Conservation (phyloP, 1,140 invertebrate genomes). For the Aphidius ervi region DNA sequence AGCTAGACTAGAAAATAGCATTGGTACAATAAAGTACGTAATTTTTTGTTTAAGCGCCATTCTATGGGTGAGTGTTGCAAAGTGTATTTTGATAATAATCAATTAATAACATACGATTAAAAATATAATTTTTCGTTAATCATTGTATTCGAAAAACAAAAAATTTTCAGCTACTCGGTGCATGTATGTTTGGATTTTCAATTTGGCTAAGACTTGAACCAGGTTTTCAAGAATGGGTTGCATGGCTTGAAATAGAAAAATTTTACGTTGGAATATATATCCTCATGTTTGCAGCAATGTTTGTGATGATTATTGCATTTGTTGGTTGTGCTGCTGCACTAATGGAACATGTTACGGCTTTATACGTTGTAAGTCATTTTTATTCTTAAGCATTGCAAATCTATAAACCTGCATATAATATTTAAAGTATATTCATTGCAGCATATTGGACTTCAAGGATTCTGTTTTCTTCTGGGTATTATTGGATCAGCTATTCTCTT, state of each 20-base stretch:
- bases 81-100: no score
- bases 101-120: no score
- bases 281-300: constrained; percentile 64
- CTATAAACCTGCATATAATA: not conserved
- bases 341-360: constrained; percentile 61
- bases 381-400: not conserved
- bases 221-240: constrained; percentile 75
- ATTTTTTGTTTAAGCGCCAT: constrained; percentile 68
- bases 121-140: no score
- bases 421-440: constrained; percentile 44
- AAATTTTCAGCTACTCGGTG: constrained; percentile 63
- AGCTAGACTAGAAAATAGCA: constrained; percentile 60
- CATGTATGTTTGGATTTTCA: constrained; percentile 69
- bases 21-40: constrained; percentile 66
- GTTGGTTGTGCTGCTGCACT: constrained; percentile 70
- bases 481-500: constrained; percentile 73
- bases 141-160: not conserved
- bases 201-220: constrained; percentile 77
- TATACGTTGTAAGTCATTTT: constrained; percentile 59
- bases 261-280: constrained; percentile 81
- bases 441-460: constrained; percentile 66
- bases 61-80: constrained; percentile 59
- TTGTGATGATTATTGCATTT: constrained; percentile 70
- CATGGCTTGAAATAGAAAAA: constrained; percentile 65
- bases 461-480: constrained; percentile 68